Percentiles rank a stretch among this genome's conserved stretches.
Evolutionary conservation across 1,140 invertebrate genomes (phyloP).

Genomic region (Bombus fervidus): DNA sequence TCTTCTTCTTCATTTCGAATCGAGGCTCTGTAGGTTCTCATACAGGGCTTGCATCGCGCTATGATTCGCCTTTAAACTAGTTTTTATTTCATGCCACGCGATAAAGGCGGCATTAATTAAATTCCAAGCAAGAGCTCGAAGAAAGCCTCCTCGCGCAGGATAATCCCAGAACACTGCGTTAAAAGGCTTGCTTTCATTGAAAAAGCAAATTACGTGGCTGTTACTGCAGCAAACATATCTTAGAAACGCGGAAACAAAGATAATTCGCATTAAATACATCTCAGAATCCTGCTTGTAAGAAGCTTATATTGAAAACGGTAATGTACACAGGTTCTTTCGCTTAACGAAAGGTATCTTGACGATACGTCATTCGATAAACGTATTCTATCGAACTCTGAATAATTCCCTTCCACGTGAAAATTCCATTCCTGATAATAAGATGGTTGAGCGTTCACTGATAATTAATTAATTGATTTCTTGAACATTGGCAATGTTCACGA

Average conservation of each 20-base stretch:
- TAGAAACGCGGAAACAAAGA: slow-evolving; percentile 14
- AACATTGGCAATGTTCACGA: too few relatives aligned
- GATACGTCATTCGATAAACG: neutral
- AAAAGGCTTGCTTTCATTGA: neutral
- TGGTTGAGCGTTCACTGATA: too few relatives aligned
- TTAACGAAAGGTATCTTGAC: slow-evolving; percentile 5
- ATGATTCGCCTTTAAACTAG: neutral
- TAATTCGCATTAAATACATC: slow-evolving; percentile 5
- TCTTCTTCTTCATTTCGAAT: neutral
- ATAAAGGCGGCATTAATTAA: slow-evolving; percentile 26
- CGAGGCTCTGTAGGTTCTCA: neutral
- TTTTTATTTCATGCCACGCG: slow-evolving; percentile 5
- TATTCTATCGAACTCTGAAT: too few relatives aligned
- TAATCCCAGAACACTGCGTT: slow-evolving; percentile 15
- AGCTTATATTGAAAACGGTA: neutral
- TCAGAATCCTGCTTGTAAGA: neutral
- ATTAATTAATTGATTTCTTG: too few relatives aligned
- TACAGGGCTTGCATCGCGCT: neutral
- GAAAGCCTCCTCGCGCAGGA: neutral
- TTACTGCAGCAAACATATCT: neutral
- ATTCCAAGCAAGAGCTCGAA: slow-evolving; percentile 13
- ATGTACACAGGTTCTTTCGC: too few relatives aligned
- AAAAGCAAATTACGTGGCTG: slow-evolving; percentile 12
- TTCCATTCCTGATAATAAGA: too few relatives aligned
- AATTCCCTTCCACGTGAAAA: too few relatives aligned